phyloP scores from a whole-genome alignment of 2,797 vertebrate genomes.

The Mormyrus hasselquistii region DNA sequence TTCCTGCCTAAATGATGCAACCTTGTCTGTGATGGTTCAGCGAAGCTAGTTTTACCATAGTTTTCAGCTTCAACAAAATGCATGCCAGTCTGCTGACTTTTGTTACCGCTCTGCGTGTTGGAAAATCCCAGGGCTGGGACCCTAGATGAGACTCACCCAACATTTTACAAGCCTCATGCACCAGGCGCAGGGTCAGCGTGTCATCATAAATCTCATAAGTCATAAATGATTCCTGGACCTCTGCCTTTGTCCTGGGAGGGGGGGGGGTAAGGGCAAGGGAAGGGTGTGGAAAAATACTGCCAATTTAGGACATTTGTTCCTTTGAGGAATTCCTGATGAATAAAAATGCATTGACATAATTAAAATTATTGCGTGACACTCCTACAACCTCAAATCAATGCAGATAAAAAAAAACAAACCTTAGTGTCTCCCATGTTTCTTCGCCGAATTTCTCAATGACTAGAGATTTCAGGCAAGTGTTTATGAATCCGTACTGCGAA shows the following conservation, averaged over 20 bases:
- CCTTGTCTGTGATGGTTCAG: not conserved
- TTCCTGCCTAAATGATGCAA: not conserved
- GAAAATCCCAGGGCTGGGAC: not conserved
- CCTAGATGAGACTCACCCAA: constrained; percentile 48
- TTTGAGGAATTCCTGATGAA: not conserved
- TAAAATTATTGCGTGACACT: not conserved
- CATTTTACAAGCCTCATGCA: constrained; percentile 59
- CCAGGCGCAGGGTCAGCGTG: constrained; percentile 57
- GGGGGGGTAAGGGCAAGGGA: not conserved
- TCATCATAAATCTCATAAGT: constrained; percentile 66
- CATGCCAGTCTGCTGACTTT: not conserved
- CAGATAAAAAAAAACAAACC: constrained; percentile 40
- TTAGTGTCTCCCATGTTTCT: constrained; percentile 60
- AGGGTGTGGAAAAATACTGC: not conserved
- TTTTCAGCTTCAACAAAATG: not conserved
- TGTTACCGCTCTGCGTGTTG: not conserved
- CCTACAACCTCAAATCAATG: not conserved
- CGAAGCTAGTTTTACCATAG: not conserved
- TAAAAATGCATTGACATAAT: not conserved
- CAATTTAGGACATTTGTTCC: not conserved
- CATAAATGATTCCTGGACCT: constrained; percentile 63
- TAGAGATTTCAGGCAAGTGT: constrained; percentile 70
- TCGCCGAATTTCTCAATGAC: constrained; percentile 65
- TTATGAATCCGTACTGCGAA: constrained; percentile 71
- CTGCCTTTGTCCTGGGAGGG: constrained; percentile 47